A percentile compares a stretch with the other conserved stretches of the same genome.
These are phyloP conservation scores for Pseudonaja textilis DNA, from an alignment of 2,113 vertebrate species.

Conservation along the genomic window DNA sequence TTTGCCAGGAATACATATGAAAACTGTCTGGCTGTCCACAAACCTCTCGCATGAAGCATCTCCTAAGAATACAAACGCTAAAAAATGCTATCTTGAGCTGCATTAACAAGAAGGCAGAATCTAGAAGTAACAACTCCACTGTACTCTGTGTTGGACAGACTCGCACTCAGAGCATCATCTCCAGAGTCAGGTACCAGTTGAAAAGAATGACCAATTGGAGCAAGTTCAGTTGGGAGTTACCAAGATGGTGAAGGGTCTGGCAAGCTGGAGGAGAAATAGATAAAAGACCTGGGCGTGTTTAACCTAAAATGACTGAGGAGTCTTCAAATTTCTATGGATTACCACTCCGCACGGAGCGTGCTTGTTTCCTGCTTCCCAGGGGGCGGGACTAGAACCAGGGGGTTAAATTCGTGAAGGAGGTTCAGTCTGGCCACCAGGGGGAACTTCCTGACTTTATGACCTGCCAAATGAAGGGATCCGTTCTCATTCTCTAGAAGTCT, in stretches of 20 bases:
- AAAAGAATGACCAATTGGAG: background rate
- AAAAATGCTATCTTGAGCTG: background rate
- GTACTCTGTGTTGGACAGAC: background rate
- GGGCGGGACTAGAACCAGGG: background rate
- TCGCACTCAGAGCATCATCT: background rate
- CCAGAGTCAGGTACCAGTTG: background rate
- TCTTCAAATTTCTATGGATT: background rate
- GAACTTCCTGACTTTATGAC: background rate
- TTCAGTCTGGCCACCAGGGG: background rate
- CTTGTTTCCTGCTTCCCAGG: background rate
- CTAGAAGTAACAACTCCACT: background rate
- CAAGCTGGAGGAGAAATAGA: background rate
- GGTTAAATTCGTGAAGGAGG: background rate
- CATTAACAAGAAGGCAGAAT: background rate
- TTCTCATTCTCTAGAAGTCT: background rate
- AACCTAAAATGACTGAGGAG: background rate
- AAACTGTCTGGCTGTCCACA: background rate
- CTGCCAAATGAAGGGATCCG: background rate
- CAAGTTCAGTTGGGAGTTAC: background rate
- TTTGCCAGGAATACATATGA: background rate
- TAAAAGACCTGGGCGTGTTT: background rate
- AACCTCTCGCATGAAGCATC: background rate
- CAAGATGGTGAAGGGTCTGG: background rate
- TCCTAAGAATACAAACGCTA: background rate
- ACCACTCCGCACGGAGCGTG: fast-evolving